Evolutionary conservation across 1,140 invertebrate genomes (phyloP).

Genomic region (Saccostrea cuccullata): DNA sequence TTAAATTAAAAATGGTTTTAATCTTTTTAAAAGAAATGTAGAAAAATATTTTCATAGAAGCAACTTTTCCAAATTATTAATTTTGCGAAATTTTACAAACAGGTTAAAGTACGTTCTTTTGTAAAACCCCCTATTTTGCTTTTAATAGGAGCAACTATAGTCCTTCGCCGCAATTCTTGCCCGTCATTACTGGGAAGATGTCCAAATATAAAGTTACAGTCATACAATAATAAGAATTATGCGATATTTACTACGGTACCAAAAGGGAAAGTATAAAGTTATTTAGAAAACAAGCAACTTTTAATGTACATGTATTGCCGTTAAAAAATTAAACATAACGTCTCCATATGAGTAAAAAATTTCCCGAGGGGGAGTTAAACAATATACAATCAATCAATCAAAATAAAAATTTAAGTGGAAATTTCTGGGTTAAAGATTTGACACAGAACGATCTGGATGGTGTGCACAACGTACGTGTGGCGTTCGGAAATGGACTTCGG

Average conservation of each 20-base stretch:
- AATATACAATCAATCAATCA: too few species aligned
- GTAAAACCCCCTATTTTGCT: too few species aligned
- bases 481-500: slow-evolving; percentile 67
- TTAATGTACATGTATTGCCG: background rate
- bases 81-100: too few species aligned
- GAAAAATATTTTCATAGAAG: too few species aligned
- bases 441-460: slow-evolving; percentile 60
- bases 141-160: slow-evolving; percentile 66
- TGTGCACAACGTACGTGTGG: slow-evolving; percentile 60
- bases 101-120: too few species aligned
- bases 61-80: too few species aligned
- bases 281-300: background rate
- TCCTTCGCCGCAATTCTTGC: slow-evolving; percentile 71
- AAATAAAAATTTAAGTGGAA: background rate
- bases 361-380: too few species aligned
- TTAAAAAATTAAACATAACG: too few species aligned
- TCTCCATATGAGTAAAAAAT: too few species aligned
- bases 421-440: background rate
- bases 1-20: too few species aligned
- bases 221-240: slow-evolving; percentile 96
- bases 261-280: slow-evolving; percentile 50
- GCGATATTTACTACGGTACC: slow-evolving; percentile 91
- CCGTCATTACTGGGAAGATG: slow-evolving; percentile 69
- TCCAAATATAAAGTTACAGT: slow-evolving; percentile 70
- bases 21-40: too few species aligned